Evolutionary conservation across 2,888 invertebrate genomes (phyloP).

Genomic region (Griposia aprilina): DNA sequence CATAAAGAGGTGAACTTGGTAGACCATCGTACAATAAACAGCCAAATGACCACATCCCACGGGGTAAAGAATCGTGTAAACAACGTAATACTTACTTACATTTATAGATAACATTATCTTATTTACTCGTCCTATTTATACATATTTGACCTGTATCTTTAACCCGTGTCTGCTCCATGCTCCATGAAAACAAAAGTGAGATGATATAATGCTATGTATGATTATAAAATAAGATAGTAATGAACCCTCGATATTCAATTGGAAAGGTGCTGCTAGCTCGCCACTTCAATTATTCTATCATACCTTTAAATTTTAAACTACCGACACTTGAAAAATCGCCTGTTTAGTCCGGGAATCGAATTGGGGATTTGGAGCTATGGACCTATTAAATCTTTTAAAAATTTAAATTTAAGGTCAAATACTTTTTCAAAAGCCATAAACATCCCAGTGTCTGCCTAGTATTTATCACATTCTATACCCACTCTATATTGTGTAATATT

Average conservation of each 20-base stretch:
- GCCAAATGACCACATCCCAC: conserved; percentile 19
- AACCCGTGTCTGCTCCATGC: conserved; percentile 4
- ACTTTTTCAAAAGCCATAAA: neutral
- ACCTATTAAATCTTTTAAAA: neutral
- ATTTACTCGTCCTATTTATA: conserved; percentile 12
- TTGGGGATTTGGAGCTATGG: neutral
- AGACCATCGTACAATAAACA: neutral
- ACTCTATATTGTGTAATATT: neutral
- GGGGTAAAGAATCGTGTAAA: conserved; percentile 1
- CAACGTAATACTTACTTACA: conserved; percentile 7
- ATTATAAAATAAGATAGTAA: conserved; percentile 10
- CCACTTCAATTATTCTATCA: neutral
- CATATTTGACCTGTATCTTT: conserved; percentile 29
- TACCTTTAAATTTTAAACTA: neutral
- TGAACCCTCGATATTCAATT: neutral
- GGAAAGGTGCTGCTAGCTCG: neutral
- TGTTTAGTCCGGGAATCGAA: neutral
- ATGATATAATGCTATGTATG: conserved; percentile 6
- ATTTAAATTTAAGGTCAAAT: neutral
- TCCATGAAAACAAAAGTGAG: conserved; percentile 42
- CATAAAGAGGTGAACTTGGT: neutral
- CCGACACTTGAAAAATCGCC: neutral
- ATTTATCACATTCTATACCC: neutral
- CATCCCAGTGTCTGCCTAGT: neutral
- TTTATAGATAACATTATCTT: conserved; percentile 38